A percentile compares a stretch with the other conserved stretches of the same genome.
phyloP scores from a whole-genome alignment of 2,797 vertebrate genomes.

The Diglossa cyanea region DNA sequence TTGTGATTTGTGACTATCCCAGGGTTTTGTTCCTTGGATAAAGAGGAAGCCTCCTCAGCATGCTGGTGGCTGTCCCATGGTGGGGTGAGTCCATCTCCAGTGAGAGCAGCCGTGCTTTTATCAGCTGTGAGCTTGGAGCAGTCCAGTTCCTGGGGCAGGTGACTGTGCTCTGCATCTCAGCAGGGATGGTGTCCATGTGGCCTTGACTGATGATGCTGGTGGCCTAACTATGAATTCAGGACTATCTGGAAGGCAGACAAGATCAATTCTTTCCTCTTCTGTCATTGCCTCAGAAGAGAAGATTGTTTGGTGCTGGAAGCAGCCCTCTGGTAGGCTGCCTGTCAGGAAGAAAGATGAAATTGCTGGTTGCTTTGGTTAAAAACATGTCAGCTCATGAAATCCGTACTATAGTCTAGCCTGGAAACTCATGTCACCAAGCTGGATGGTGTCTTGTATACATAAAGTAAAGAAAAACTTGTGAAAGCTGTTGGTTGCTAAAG shows the following conservation, averaged over 20 bases:
- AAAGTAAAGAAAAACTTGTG: background rate
- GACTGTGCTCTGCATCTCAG: background rate
- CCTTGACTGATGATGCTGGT: accelerated
- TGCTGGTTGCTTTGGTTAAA: background rate
- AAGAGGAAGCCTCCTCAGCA: background rate
- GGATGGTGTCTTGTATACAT: background rate
- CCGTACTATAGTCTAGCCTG: background rate
- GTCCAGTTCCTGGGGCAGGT: accelerated
- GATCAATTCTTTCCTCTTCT: background rate
- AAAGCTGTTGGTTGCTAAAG: background rate
- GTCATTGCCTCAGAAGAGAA: background rate
- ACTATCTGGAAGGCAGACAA: background rate
- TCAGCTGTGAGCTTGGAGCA: background rate
- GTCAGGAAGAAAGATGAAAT: background rate
- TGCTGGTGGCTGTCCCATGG: background rate
- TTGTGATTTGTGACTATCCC: background rate
- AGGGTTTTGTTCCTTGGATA: background rate
- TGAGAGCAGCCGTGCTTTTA: background rate
- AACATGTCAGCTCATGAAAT: background rate
- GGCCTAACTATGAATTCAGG: background rate
- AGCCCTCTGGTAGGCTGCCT: background rate
- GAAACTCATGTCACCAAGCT: background rate
- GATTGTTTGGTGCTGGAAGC: accelerated
- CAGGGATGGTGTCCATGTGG: background rate
- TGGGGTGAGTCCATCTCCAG: background rate